A percentile compares a stretch with the other conserved stretches of the same genome.
Conservation (phyloP, 2,113 vertebrate genomes). For the Serilophus lunatus region DNA sequence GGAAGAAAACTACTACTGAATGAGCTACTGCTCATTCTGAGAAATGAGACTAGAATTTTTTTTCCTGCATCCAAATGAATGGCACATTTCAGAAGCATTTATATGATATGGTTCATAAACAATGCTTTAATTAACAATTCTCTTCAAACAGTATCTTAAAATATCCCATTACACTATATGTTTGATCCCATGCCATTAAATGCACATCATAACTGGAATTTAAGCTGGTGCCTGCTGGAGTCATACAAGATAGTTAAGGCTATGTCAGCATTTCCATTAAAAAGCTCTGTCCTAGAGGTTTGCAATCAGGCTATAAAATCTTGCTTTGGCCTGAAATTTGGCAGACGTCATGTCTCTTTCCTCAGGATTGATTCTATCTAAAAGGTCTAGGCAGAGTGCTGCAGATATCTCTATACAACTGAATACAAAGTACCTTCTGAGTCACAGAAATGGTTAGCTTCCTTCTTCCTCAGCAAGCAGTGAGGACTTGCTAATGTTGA, state of each 20-base stretch:
- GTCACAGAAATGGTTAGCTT: not conserved
- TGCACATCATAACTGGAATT: not conserved
- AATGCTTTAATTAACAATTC: not conserved
- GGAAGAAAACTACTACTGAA: not conserved
- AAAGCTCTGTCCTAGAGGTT: not conserved
- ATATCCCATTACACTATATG: not conserved
- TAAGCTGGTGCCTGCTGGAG: not conserved
- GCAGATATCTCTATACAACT: not conserved
- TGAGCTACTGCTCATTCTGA: not conserved
- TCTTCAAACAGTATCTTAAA: slow-evolving; percentile 37
- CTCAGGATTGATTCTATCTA: not conserved
- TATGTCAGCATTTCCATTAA: slow-evolving; percentile 21
- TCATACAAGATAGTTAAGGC: not conserved
- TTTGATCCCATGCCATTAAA: slow-evolving; percentile 26
- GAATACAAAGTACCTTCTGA: not conserved
- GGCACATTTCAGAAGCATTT: slow-evolving; percentile 6
- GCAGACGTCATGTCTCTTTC: not conserved
- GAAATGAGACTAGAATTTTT: not conserved
- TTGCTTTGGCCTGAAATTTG: slow-evolving; percentile 27
- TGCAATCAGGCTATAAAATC: not conserved
- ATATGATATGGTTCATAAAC: slow-evolving; percentile 31
- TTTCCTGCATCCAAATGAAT: not conserved
- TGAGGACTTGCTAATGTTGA: not conserved
- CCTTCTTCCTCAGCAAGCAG: not conserved
- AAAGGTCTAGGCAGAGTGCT: not conserved